Base-by-base conservation (phyloP, 2,797 vertebrate species). In the Florisuga fusca region DNA sequence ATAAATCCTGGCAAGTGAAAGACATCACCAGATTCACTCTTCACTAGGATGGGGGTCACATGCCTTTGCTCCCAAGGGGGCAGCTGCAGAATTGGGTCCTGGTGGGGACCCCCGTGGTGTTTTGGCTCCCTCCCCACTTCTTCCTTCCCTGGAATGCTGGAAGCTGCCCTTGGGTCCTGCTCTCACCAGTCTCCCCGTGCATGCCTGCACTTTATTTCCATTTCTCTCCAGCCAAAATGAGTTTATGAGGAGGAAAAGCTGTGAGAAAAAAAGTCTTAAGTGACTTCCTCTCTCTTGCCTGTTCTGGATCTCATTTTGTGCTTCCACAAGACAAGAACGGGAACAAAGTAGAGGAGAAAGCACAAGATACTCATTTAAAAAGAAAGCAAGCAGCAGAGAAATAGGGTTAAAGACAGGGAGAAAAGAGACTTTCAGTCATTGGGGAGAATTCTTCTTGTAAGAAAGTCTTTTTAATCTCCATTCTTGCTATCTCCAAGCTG, bases 21-120 rank as follows among this genome's bases (percentile, higher is more conserved):
- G 63, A 43, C n/a, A 12, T 43, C 6, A 0, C 33, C 21, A 43
- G 15, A 7, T 1, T 33, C n/a, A 8, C 9, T 10, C 0, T 71
- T 71, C 25, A 3, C 31, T 5, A 7, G 59, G 23, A 62, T 16
- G 8, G 50, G 10, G 31, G 23, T 36, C 67, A 12, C 4, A 8
- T 5, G 64, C 61, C 43, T 77, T 29, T 90, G 66, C 20, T 86
- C 48, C 38, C 31, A 15, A 17, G 38, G 31, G n/a, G 15, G 9
- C 23, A 48, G n/a, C 15, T 54, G 68, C 48, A 71, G 72, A 16
- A 81, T 4, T 2, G 2, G 6, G 29, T 61, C 75, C 62, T 45
- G 46, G 8, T 36, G 48, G 73, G 58, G 33, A 69, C 6, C 23
- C 15, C 43, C 0, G 1, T 11, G 62, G 3, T 9, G 10, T 31